Evolutionary conservation across 1,140 invertebrate species (phyloP).

Genomic region (Oryctes rhinoceros): DNA sequence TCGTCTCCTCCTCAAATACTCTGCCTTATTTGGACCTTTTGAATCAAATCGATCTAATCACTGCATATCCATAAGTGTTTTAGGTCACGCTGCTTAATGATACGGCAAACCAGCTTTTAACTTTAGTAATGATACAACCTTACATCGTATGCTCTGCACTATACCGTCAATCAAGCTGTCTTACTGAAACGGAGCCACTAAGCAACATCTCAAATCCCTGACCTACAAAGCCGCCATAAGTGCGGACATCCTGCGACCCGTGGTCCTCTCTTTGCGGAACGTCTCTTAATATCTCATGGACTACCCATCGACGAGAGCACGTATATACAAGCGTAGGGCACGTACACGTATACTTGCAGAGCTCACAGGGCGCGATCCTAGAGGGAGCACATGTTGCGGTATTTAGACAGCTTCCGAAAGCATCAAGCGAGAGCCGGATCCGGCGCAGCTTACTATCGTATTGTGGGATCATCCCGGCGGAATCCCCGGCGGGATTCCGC

Average conservation of each 20-base stretch:
- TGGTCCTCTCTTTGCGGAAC: neutral
- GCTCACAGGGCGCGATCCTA: constrained; percentile 32
- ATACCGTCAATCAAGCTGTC: no score
- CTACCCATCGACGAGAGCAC: neutral
- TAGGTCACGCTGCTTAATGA: no score
- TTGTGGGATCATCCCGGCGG: constrained; percentile 42
- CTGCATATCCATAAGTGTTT: no score
- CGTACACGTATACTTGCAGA: neutral
- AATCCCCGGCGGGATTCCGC: constrained; percentile 20
- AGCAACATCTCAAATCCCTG: neutral
- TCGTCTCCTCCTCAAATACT: no score
- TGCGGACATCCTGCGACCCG: constrained; percentile 3
- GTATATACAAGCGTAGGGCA: neutral
- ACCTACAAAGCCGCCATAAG: neutral
- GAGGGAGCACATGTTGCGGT: constrained; percentile 49
- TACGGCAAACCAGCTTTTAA: no score
- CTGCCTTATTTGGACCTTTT: no score
- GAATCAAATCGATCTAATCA: no score
- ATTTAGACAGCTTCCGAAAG: constrained; percentile 50
- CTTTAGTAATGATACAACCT: no score
- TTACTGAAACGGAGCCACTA: no score
- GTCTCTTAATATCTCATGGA: constrained; percentile 34
- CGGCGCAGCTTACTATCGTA: constrained; percentile 43
- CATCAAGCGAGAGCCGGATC: constrained; percentile 46
- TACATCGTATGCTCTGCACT: no score